Conservation (phyloP, 1,140 invertebrate species). For the Epicauta chinensis region DNA sequence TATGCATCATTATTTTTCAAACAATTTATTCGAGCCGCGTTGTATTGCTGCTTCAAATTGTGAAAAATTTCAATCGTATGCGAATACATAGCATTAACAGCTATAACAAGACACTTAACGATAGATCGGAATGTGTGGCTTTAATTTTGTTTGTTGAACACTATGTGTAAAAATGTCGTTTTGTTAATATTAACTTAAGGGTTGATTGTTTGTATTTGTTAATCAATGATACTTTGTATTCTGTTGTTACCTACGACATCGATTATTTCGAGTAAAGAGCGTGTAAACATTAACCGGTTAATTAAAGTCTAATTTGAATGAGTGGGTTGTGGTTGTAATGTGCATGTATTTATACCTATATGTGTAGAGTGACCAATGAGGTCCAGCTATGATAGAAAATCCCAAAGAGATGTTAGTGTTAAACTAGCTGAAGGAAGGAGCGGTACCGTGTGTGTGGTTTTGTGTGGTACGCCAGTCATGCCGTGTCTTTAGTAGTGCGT, state of each 20-base stretch:
- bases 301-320: conserved; percentile 27
- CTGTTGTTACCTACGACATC: too few species aligned
- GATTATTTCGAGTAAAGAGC: conserved; percentile 6
- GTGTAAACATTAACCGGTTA: conserved; percentile 27
- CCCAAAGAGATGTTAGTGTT: conserved; percentile 27
- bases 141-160: too few species aligned
- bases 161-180: too few species aligned
- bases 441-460: conserved; percentile 24
- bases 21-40: too few species aligned
- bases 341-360: too few species aligned
- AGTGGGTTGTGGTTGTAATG: conserved; percentile 11
- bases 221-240: conserved; percentile 1
- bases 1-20: too few species aligned
- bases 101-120: too few species aligned
- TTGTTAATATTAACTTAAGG: too few species aligned
- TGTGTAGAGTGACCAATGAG: conserved; percentile 20
- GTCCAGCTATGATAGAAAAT: conserved; percentile 28
- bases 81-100: too few species aligned
- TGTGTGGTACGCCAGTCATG: conserved; percentile 28
- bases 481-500: conserved; percentile 23
- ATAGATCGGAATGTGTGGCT: too few species aligned
- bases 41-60: too few species aligned
- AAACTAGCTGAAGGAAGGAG: conserved; percentile 25
- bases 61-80: too few species aligned
- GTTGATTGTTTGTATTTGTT: neutral